Evolutionary conservation across 2,888 invertebrate species (phyloP), one percentile per base, ranked within the genome.

Genomic region (Brenthis hecate): DNA sequence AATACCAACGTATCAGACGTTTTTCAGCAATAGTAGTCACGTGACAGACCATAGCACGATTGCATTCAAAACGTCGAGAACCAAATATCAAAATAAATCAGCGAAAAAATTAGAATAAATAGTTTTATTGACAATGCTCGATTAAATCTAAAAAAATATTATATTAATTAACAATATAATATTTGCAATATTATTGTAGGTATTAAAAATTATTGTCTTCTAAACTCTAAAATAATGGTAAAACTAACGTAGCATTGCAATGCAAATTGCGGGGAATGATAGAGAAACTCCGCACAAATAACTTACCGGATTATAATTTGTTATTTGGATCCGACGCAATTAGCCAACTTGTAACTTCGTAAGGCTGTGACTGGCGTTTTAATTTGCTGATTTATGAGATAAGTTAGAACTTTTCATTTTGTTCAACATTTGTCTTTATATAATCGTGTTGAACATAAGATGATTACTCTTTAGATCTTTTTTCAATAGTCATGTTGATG

Each of bases 261-360:
- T 86, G 85, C 85, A 87, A 87, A 86, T 86, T 84, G 81, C 74
- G 74, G 72, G 78, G 80, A 85, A 84, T 82, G 81, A 83, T 84
- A 81, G 81, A 81, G 81, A 81, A 78, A 78, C 82, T 80, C 82
- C 77, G 75, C 75, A 77, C 80, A 82, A 84, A 85, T 86, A 81
- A 86, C 81, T 85, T 80, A 73, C 72, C 76, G 79, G 80, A 83
- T 85, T 85, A 85, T 85, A 86, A 87, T 86, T 86, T 84, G 83
- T 85, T 87, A 85, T 88, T 85, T 81, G 81, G 78, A 80, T 80
- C 77, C 76, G 78, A 77, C 77, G 76, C 81, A 85, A 85, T 85
- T 83, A 82, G 73, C 66, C 55, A 72, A 72, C 54, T 68, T 28
- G 63, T 75, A 77, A 76, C 77, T 73, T 76, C 70, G 74, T 76